Evolutionary conservation across 2,113 vertebrate genomes (phyloP).

Genomic region (Petromus typicus): DNA sequence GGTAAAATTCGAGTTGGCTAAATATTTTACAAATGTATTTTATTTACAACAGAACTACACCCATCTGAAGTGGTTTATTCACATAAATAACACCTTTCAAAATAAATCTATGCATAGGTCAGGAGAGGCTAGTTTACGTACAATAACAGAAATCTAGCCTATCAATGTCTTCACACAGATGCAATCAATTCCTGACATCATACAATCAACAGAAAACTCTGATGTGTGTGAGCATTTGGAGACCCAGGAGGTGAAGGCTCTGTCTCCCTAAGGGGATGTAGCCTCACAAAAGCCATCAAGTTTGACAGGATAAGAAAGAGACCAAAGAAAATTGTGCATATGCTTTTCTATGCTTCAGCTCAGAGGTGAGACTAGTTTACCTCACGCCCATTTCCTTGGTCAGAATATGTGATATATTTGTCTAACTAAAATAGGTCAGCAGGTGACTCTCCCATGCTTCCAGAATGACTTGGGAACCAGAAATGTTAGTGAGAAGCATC

Average conservation of each 20-base stretch:
- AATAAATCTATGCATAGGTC: neutral
- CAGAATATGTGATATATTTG: neutral
- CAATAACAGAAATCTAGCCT: neutral
- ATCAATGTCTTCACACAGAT: too few species aligned
- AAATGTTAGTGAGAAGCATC: neutral
- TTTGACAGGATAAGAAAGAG: neutral
- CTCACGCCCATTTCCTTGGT: neutral
- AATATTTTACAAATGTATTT: neutral
- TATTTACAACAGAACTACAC: neutral
- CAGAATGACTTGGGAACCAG: neutral
- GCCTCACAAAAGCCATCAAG: neutral
- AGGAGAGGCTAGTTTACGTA: neutral
- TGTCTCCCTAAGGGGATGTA: neutral
- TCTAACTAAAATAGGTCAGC: neutral
- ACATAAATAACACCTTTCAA: constrained; percentile 27
- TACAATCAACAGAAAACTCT: neutral
- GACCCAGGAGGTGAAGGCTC: neutral
- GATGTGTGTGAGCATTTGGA: neutral
- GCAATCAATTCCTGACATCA: too few species aligned
- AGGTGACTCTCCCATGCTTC: neutral
- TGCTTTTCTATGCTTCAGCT: neutral
- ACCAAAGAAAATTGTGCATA: neutral
- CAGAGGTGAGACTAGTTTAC: neutral
- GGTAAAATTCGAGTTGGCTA: neutral
- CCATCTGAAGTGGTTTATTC: neutral